Percentiles rank a stretch among this genome's conserved stretches.
Conservation (phyloP, 1,140 invertebrate genomes). For the Heliothis subflexa region DNA sequence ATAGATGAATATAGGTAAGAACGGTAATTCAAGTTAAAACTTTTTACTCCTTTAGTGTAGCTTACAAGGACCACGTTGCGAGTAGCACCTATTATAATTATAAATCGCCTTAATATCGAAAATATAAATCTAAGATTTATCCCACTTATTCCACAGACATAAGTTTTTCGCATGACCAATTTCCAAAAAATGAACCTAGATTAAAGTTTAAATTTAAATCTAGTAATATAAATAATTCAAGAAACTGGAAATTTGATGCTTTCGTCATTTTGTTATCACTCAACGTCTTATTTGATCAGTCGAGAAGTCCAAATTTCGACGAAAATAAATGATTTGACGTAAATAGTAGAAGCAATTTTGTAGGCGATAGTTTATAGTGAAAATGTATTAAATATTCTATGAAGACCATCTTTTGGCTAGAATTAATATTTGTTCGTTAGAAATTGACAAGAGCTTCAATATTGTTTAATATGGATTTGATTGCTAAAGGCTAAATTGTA, state of each 20-base stretch:
- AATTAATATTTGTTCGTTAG: constrained; percentile 11
- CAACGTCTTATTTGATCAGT: constrained; percentile 1
- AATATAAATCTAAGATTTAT: not conserved
- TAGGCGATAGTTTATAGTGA: not conserved
- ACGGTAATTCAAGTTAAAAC: no score
- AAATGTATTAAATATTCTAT: constrained; percentile 18
- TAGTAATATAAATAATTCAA: constrained; percentile 29
- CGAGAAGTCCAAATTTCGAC: not conserved
- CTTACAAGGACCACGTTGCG: no score
- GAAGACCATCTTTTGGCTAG: not conserved
- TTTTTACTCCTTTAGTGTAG: no score
- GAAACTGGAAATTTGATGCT: not conserved
- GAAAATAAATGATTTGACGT: constrained; percentile 20
- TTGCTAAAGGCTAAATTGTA: no score
- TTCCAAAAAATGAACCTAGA: not conserved
- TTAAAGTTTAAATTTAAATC: constrained; percentile 13
- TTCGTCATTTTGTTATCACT: constrained; percentile 7
- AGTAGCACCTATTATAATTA: no score
- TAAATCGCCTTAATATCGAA: no score
- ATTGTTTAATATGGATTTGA: not conserved
- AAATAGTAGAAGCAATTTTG: not conserved
- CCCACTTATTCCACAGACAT: not conserved
- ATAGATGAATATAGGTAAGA: no score
- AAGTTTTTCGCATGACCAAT: not conserved
- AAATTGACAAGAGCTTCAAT: not conserved